Base-by-base conservation (phyloP, 1,140 invertebrate genomes). In the Lycorma delicatula region DNA sequence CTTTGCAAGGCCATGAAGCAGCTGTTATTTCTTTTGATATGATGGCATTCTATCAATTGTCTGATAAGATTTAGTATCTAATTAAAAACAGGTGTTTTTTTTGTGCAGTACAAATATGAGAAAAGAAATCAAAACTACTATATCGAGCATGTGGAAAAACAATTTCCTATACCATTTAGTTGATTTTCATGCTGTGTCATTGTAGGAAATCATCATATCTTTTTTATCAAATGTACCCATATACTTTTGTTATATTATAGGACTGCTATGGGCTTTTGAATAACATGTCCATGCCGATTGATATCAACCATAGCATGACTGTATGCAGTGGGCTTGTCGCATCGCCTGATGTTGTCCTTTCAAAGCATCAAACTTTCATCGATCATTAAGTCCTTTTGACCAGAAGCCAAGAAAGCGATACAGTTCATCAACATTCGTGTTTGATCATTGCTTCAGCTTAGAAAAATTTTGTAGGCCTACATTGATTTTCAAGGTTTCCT, bases 151-250 rank as follows among this genome's bases (percentile, higher is more conserved):
- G 59, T 68, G 61, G 22, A 68, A 67, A 48, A 66, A 64, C 47
- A 59, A 61, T 51, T 71, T 73, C 61, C 70, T 68, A 60, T 71
- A 65, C 70, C 71, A 71, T 60, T 70, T 72, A n/a, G 63, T 48
- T 11, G 64, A 58, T 66, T 70, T 71, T 36, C 67, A 56, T 55
- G 67, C 59, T 25, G 62, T 63, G 27, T 63, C 46, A 54, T 71
- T 64, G 1, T 60, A 62, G 20, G 61, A 66, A 20, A 67, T 60
- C 38, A 68, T 58, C 68, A 68, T 66, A 55, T 71, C 67, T 0
- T 62, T 58, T 34, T 60, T 64, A 60, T 73, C 70, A 3, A 73
- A 67, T 18, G 59, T 53, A 25, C 68, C 69, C 67, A 73, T 74
- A 54, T 63, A n/a, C n/a, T 66, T 58, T 62, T 53, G 57, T 64